Conservation (phyloP, 2,113 vertebrate genomes). For the Artemisiospiza belli region DNA sequence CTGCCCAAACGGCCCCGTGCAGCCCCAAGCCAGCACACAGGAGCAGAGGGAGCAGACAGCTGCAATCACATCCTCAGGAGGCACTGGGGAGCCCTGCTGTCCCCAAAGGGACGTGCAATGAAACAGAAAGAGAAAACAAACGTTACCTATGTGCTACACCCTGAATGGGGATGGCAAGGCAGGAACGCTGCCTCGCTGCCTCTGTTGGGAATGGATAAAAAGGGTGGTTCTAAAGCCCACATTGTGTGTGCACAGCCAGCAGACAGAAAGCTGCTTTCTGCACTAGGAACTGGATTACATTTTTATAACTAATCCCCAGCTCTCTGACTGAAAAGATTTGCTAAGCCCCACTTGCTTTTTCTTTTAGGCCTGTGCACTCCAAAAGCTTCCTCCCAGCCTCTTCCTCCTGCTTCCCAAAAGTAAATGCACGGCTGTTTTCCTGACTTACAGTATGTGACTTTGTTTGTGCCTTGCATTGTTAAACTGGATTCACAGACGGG, state of each 20-base stretch:
- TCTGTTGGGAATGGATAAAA: background rate
- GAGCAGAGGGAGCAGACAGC: background rate
- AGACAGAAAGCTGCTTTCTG: conserved; percentile 52
- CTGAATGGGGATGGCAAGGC: background rate
- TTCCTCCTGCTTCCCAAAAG: background rate
- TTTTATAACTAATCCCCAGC: conserved; percentile 48
- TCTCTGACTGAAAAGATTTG: conserved; percentile 47
- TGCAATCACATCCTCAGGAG: background rate
- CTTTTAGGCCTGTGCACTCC: conserved; percentile 12
- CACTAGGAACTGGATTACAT: conserved; percentile 62
- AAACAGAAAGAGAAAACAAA: background rate
- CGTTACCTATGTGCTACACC: rapidly evolving
- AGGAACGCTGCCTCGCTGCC: background rate
- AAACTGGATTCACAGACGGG: background rate
- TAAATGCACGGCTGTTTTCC: background rate
- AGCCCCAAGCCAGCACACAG: background rate
- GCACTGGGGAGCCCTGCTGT: background rate
- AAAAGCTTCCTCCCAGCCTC: conserved; percentile 1
- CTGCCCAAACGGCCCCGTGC: rapidly evolving
- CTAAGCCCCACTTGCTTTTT: background rate
- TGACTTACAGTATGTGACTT: background rate
- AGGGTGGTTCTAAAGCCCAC: background rate
- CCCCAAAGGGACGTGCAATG: rapidly evolving
- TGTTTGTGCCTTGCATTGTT: conserved; percentile 7
- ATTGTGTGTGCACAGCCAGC: conserved; percentile 50